phyloP scores from a whole-genome alignment of 2,888 invertebrate species.

The Geotrupes spiniger region DNA sequence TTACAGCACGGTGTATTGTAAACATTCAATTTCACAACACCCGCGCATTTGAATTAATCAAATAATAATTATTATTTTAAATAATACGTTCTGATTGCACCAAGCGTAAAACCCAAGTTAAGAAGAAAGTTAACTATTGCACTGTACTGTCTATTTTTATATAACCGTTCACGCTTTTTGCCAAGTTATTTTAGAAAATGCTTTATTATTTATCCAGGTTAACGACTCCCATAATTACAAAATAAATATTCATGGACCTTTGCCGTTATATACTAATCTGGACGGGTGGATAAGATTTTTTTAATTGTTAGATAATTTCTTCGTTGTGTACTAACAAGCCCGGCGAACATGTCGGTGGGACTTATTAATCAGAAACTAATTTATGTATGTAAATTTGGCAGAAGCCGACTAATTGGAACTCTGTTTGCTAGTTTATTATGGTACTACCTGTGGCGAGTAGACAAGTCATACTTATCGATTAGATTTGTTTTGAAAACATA shows the following conservation, averaged over 20 bases:
- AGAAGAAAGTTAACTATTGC: no score
- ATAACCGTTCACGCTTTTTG: not conserved
- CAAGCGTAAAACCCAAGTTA: no score
- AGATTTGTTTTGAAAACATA: no score
- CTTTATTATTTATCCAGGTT: constrained; percentile 2
- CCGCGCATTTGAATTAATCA: no score
- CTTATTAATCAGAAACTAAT: constrained; percentile 4
- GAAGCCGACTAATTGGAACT: constrained; percentile 1
- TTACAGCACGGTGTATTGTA: no score
- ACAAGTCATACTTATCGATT: no score
- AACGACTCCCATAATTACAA: constrained; percentile 6
- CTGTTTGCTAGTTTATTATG: no score
- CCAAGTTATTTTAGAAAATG: constrained; percentile 8
- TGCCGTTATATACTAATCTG: not conserved
- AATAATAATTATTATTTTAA: no score
- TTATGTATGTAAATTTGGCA: constrained; percentile 9
- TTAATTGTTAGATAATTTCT: constrained; percentile 7
- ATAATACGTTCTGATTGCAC: no score
- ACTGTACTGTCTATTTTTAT: no score
- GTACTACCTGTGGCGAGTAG: no score
- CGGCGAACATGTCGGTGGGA: not conserved
- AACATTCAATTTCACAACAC: no score
- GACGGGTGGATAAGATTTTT: constrained; percentile 5
- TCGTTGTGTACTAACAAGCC: not conserved
- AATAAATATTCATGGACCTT: constrained; percentile 8